These are phyloP conservation scores for Plectrocnemia conspersa DNA, from an alignment of 1,140 invertebrate species.

Conservation along the genomic window DNA sequence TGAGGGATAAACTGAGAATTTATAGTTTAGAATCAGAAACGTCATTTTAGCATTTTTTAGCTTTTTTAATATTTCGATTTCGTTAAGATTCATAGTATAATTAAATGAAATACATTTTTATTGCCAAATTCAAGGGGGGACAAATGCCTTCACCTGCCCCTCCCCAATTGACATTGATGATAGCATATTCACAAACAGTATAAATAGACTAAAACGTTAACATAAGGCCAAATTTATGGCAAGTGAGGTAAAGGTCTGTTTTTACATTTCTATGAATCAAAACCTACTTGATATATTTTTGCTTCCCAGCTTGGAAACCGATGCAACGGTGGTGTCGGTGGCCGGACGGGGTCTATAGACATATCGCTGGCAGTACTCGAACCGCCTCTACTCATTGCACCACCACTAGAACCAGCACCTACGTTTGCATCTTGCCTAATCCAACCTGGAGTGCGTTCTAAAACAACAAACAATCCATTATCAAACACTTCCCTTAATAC, in stretches of 20 bases:
- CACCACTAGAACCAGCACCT: constrained; percentile 51
- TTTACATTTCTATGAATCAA: no score
- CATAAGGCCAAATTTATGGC: no score
- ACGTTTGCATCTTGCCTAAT: constrained; percentile 37
- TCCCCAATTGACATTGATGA: no score
- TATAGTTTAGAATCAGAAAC: no score
- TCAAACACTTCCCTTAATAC: background rate
- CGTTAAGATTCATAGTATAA: background rate
- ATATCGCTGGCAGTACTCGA: constrained; percentile 49
- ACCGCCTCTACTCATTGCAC: constrained; percentile 49
- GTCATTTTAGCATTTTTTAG: no score
- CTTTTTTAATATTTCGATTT: no score
- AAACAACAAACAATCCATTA: constrained; percentile 6
- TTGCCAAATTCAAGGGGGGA: no score
- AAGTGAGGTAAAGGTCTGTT: no score
- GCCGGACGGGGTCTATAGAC: constrained; percentile 52
- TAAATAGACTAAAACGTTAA: no score
- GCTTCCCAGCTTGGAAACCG: constrained; percentile 89
- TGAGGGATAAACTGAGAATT: no score
- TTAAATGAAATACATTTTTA: constrained; percentile 7
- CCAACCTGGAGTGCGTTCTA: constrained; percentile 50
- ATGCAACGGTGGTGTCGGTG: constrained; percentile 86
- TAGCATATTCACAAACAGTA: no score
- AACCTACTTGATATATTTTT: constrained; percentile 78
- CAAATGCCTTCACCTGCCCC: no score